These are phyloP conservation scores for Syngnathus floridae DNA, from an alignment of 2,113 vertebrate species.

Conservation along the genomic window DNA sequence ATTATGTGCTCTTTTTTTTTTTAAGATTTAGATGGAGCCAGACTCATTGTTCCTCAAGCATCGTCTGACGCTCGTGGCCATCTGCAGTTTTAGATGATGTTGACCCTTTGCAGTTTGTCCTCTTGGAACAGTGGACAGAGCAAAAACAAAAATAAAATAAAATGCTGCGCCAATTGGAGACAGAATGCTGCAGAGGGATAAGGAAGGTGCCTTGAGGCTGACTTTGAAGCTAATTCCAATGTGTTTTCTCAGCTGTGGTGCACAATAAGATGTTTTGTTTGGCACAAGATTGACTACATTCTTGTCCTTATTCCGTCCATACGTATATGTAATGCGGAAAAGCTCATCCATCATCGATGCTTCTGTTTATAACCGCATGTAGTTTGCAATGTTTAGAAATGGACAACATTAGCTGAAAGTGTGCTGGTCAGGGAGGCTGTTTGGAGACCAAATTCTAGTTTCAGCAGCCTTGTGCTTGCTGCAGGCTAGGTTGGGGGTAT, in stretches of 20 bases:
- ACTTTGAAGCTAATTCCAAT: slow-evolving; percentile 58
- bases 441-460: slow-evolving; percentile 43
- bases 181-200: slow-evolving; percentile 1
- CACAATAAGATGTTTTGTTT: slow-evolving; percentile 45
- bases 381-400: too few species aligned
- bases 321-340: too few species aligned
- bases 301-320: too few species aligned
- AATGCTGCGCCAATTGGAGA: slow-evolving; percentile 21
- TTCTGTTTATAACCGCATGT: too few species aligned
- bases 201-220: slow-evolving; percentile 29
- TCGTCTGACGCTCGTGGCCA: slow-evolving; percentile 17
- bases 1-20: background rate
- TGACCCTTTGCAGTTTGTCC: slow-evolving; percentile 11
- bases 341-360: too few species aligned
- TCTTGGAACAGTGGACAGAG: slow-evolving; percentile 16
- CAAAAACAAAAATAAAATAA: slow-evolving; percentile 4
- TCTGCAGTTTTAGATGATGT: slow-evolving; percentile 21
- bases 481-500: slow-evolving; percentile 6
- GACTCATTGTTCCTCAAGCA: slow-evolving; percentile 20
- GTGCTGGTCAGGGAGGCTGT: slow-evolving; percentile 16
- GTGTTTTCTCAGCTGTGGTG: slow-evolving; percentile 35
- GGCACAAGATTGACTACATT: too few species aligned
- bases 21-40: background rate
- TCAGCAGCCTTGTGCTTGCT: slow-evolving; percentile 31
- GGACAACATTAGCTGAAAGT: background rate